Evolutionary conservation across 2,113 vertebrate species (phyloP), one percentile per base, ranked within the genome.

Genomic region (Chauna torquata): DNA sequence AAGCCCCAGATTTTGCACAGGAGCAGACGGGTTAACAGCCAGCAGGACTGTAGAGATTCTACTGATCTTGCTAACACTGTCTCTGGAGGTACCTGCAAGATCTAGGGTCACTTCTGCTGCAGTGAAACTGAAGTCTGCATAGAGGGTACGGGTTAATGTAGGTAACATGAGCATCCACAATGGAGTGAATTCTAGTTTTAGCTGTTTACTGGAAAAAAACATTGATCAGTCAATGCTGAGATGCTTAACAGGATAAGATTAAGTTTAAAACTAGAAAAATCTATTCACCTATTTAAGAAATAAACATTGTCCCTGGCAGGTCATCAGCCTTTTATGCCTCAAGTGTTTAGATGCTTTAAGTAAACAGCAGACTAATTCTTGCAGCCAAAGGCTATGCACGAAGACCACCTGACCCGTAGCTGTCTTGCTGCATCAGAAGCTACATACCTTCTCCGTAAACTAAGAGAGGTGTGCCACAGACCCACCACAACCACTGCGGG

Each of bases 231-330:
- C 87, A 88, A 57, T 3, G 45, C 52, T 52, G 69, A 90, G 79
- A 94, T 94, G 76, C 96, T 92, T 86, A 94, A 93, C 20, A 7
- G 90, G 77, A 1, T 76, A 90, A 93, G 65, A 93, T 79, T 86
- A 91, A 57, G 54, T 40, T 87, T 88, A 92, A 93, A 93, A 84
- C 52, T 59, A 88, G 58, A 93, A 90, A 90, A 95, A 87, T 77
- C 90, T 80, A 86, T 92, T 91, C 85, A 86, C 57, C 24, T 82
- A 16, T 78, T 92, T 44, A 59, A 79, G 64, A 95, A 93, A 78
- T 92, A 95, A 94, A 86, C 12, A 52, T 40, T 50, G 38, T 30
- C 86, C 42, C 90, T 71, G 61, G 86, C 82, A 95, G 52, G 20
- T 49, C 61, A 88, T 90, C 85, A 70, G 50, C 92, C 88, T 94